Conservation (phyloP, 1,140 invertebrate species). For the Cydia splendana region DNA sequence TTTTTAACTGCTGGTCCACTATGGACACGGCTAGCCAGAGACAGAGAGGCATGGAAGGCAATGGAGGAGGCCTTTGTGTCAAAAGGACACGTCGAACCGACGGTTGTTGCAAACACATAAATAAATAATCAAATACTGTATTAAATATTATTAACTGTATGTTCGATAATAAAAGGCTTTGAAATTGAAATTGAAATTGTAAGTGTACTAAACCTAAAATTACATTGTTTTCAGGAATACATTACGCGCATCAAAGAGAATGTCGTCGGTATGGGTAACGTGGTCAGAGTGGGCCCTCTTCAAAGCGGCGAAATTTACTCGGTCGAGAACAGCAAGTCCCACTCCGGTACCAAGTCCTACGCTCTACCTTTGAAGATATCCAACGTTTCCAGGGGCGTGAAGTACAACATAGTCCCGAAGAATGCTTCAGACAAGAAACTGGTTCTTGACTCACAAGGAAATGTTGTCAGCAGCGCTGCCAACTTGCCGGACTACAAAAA, state of each 20-base stretch:
- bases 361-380: slow-evolving; percentile 77
- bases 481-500: slow-evolving; percentile 76
- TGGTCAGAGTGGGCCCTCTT: slow-evolving; percentile 79
- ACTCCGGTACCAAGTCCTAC: slow-evolving; percentile 72
- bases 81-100: too few relatives aligned
- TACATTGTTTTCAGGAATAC: slow-evolving; percentile 80
- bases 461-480: slow-evolving; percentile 76
- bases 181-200: too few relatives aligned
- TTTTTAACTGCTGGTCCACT: too few relatives aligned
- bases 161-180: too few relatives aligned
- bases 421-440: slow-evolving; percentile 78
- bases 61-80: too few relatives aligned
- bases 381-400: slow-evolving; percentile 72
- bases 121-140: too few relatives aligned
- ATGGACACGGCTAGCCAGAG: too few relatives aligned
- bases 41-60: too few relatives aligned
- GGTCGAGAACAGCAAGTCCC: slow-evolving; percentile 70
- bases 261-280: slow-evolving; percentile 83
- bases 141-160: too few relatives aligned
- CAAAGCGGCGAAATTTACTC: slow-evolving; percentile 73
- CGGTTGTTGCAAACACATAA: too few relatives aligned
- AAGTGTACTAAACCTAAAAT: slow-evolving; percentile 1
- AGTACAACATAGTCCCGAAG: slow-evolving; percentile 76
- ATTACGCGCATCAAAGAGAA: slow-evolving; percentile 83
- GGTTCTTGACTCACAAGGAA: slow-evolving; percentile 73